phyloP scores from a whole-genome alignment of 2,797 vertebrate species.

The Neomorphus geoffroyi region DNA sequence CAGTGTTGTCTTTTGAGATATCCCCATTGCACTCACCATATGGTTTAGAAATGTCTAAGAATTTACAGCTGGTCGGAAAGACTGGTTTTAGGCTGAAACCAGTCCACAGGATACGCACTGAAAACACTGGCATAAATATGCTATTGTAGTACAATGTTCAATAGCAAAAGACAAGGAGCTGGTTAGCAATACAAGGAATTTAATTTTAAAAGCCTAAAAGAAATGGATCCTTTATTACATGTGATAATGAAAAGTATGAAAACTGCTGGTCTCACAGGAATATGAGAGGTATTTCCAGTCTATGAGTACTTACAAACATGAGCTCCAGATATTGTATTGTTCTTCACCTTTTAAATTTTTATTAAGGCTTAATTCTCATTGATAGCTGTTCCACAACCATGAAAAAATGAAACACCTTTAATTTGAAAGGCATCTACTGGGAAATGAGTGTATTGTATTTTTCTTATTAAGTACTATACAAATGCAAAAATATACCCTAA shows the following conservation, averaged over 20 bases:
- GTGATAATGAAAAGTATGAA: background rate
- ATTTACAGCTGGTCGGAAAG: background rate
- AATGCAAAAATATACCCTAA: background rate
- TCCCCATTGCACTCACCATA: background rate
- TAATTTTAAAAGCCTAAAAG: conserved; percentile 27
- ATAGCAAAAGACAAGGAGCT: conserved; percentile 7
- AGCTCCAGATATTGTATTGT: background rate
- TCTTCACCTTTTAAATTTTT: background rate
- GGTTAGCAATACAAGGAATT: background rate
- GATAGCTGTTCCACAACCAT: conserved; percentile 1
- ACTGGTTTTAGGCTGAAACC: background rate
- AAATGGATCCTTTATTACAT: background rate
- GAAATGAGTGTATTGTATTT: conserved; percentile 31
- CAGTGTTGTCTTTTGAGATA: background rate
- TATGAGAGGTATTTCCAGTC: background rate
- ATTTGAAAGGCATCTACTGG: conserved; percentile 31
- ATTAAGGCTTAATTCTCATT: background rate
- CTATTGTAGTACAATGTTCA: background rate
- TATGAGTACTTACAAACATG: background rate
- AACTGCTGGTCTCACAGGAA: background rate
- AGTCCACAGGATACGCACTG: background rate
- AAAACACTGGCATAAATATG: background rate
- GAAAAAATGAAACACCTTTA: conserved; percentile 28
- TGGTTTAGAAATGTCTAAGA: background rate
- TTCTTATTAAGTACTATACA: conserved; percentile 6